Base-by-base conservation (phyloP, 1,140 invertebrate species). In the Rhopalosiphum padi region DNA sequence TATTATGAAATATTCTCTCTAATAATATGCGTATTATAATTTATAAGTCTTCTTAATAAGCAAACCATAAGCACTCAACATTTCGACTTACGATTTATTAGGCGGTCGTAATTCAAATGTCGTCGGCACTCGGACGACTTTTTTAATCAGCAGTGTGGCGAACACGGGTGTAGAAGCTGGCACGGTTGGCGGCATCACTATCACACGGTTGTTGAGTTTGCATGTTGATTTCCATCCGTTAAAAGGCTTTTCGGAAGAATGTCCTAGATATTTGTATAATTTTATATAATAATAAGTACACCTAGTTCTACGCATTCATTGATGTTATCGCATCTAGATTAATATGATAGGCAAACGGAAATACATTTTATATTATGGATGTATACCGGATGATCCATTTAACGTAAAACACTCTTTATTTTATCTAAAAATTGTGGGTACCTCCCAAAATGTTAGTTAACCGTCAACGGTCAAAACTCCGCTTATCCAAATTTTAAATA, bases 131-230 rank as follows among this genome's bases (percentile, higher is more conserved):
- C 1, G 25, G 22, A 51, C 51, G 46, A 86, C 15, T 86, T 43
- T 93, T 85, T 85, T 93, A 85, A 93, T 93, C 0, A 93, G 30
- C 51, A 93, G 9, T 22, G 91, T 93, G 7, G 91, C 41, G 41
- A 85, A 93, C 18, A 60, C 82, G 3, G 91, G 43, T 15, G 43
- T 30, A 7, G 91, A 53, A n/a, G 43, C 30, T 2, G 91, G 91
- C 7, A 93, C 82, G 6, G 82, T 55, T 8, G 91, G 91, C 2
- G 91, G 91, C 91, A 93, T 93, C 43, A 93, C n/a, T 93, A 93
- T 53, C 5, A 43, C 48, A 0, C 15, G n/a, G 41, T 48, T 85
- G 21, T 43, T 85, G 48, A 93, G 82, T 25, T 93, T 93, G 8
- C 82, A 93, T 37, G 53, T 93, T 1, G 91, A 51, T 41, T 35